Percentiles rank a stretch among this genome's conserved stretches.
These are phyloP conservation scores for Pristionchus mayeri DNA, from an alignment of 2,888 invertebrate species.

Conservation along the genomic window DNA sequence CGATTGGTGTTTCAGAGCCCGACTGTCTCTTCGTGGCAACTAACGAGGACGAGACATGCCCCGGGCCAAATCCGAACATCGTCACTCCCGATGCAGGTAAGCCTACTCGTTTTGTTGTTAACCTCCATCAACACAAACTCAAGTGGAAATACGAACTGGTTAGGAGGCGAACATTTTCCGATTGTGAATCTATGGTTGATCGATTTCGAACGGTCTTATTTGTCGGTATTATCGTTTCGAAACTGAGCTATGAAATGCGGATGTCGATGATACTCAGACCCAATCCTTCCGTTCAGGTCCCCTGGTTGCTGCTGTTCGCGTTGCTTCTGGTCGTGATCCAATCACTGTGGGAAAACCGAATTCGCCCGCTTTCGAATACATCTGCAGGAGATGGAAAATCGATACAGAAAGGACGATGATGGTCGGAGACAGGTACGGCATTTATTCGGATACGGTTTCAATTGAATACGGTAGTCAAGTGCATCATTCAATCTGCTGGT, in stretches of 20 bases:
- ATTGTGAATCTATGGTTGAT: neutral
- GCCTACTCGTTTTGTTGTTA: conserved; percentile 73
- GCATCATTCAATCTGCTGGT: too few species aligned
- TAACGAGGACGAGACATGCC: conserved; percentile 91
- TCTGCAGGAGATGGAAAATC: conserved; percentile 82
- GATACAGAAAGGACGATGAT: conserved; percentile 88
- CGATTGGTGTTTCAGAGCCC: conserved; percentile 80
- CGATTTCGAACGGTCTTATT: too few species aligned
- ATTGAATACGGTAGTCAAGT: too few species aligned
- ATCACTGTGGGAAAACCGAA: conserved; percentile 85
- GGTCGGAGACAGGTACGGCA: conserved; percentile 86
- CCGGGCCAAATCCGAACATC: conserved; percentile 78
- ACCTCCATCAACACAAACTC: too few species aligned
- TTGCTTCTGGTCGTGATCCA: conserved; percentile 84
- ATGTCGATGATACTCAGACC: neutral
- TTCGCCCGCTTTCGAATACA: conserved; percentile 84
- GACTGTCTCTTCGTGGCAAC: conserved; percentile 90
- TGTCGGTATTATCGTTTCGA: too few species aligned
- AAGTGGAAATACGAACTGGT: neutral
- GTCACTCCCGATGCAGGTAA: conserved; percentile 83
- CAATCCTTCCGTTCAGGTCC: neutral
- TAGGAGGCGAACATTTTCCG: neutral
- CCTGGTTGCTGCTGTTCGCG: conserved; percentile 82
- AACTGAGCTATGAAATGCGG: neutral
- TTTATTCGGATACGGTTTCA: too few species aligned